Base-by-base conservation (phyloP, 2,113 vertebrate genomes). In the Cryptotis parvus region DNA sequence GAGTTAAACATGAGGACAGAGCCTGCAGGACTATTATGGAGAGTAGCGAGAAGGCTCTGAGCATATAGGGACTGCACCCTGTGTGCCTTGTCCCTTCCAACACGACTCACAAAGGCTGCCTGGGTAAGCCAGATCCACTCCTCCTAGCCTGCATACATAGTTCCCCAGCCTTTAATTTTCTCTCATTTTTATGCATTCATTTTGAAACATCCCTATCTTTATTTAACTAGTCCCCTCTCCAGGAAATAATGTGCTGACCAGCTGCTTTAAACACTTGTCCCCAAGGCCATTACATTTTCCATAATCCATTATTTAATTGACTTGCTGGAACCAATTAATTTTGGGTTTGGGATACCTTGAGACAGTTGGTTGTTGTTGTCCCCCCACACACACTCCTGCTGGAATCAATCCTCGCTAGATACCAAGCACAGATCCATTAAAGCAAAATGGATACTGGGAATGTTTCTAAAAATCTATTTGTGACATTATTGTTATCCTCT, bases 281-380 rank as follows among this genome's bases (percentile, higher is more conserved):
- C 77, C 29, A 29, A 6, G 61, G 80, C 37, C 66, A 27, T 87
- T 90, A 61, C 89, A 68, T 74, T 94, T 95, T 70, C 76, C 73
- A 83, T 85, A 91, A 90, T 80, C 65, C 24, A 41, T 81, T 89
- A 92, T 91, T 96, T 96, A 96, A 94, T 77, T 92, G 86, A 94
- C 92, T 91, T 89, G 61, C 83, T 84, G 33, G 41, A 77, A 87
- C 78, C 66, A 94, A 79, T 96, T 94, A 94, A 90, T 92, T 83
- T 77, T 76, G 58, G 18, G 20, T 81, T 91, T 45, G n/a, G 39
- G 45, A 31, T 91, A 88, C 45, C 39, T 90, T 77, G 76, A 77
- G 33, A 79, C 20, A 35, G 37, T 68, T 43, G 9, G 70, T 35
- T 16, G 7, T 58, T 22, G 20, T 58, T 58, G 20, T 26, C 20